A percentile compares a stretch with the other conserved stretches of the same genome.
These are phyloP conservation scores for Acholoe squamosa DNA, from an alignment of 2,888 invertebrate genomes.

Conservation along the genomic window DNA sequence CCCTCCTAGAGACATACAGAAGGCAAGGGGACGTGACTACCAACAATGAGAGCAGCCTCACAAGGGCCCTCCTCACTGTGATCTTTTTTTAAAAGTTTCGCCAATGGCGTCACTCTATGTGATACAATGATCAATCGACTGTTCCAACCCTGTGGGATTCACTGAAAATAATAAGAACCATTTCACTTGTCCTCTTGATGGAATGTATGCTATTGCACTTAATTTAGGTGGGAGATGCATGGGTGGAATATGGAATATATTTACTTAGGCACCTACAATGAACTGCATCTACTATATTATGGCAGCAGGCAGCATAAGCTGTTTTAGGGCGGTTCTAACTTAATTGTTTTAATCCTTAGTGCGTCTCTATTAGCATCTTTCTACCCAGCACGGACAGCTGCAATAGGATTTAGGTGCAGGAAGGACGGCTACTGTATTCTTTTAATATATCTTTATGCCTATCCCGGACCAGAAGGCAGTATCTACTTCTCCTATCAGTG, in stretches of 20 bases:
- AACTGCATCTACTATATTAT: not conserved
- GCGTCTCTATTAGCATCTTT: too few species aligned
- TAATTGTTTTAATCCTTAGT: too few species aligned
- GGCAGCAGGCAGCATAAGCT: too few species aligned
- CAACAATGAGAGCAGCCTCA: not conserved
- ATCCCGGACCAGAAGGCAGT: too few species aligned
- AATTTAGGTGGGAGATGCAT: not conserved
- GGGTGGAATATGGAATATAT: conserved; percentile 23
- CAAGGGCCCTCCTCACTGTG: not conserved
- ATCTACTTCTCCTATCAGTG: too few species aligned
- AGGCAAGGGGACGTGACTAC: not conserved
- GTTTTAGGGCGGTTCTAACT: too few species aligned
- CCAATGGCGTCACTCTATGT: not conserved
- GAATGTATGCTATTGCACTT: conserved; percentile 2
- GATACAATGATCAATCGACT: conserved; percentile 12
- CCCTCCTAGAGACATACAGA: not conserved
- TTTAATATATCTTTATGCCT: too few species aligned
- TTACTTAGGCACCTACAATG: not conserved
- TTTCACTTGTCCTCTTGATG: not conserved
- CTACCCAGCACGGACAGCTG: too few species aligned
- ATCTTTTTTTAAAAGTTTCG: conserved; percentile 26
- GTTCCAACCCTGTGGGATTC: not conserved
- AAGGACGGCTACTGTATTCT: too few species aligned
- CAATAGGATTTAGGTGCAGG: too few species aligned
- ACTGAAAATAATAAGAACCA: conserved; percentile 2